Conservation (phyloP, 2,797 vertebrate species). For the Eurystomus glaucurus region DNA sequence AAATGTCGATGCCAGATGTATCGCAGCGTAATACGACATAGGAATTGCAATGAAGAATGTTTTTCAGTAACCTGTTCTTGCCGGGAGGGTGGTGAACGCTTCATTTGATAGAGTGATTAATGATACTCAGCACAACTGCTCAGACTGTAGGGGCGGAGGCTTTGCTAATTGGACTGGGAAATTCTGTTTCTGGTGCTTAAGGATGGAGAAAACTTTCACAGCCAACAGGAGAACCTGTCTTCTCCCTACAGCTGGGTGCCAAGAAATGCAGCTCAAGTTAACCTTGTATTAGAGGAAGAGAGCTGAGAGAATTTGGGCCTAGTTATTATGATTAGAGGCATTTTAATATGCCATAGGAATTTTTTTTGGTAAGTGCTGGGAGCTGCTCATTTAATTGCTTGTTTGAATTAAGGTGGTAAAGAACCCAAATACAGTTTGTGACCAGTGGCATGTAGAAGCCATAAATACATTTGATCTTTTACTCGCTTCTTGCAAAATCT, state of each 20-base stretch:
- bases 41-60: neutral
- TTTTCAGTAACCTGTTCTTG: neutral
- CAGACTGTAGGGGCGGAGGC: neutral
- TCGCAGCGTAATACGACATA: neutral
- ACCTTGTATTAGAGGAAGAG: neutral
- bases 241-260: neutral
- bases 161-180: conserved; percentile 24
- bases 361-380: neutral
- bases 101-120: conserved; percentile 19
- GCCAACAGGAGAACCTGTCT: neutral
- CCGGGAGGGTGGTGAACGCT: neutral
- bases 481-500: neutral
- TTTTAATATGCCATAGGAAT: neutral
- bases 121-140: neutral
- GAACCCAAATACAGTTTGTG: neutral
- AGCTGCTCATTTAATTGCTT: neutral
- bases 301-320: neutral
- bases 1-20: neutral
- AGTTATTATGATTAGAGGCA: neutral
- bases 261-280: neutral
- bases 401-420: neutral
- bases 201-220: conserved; percentile 2
- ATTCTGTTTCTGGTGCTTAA: conserved; percentile 17
- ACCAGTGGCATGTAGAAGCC: neutral
- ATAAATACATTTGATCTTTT: neutral